Conservation (phyloP, 2,113 vertebrate genomes). For the Oncorhynchus tshawytscha region DNA sequence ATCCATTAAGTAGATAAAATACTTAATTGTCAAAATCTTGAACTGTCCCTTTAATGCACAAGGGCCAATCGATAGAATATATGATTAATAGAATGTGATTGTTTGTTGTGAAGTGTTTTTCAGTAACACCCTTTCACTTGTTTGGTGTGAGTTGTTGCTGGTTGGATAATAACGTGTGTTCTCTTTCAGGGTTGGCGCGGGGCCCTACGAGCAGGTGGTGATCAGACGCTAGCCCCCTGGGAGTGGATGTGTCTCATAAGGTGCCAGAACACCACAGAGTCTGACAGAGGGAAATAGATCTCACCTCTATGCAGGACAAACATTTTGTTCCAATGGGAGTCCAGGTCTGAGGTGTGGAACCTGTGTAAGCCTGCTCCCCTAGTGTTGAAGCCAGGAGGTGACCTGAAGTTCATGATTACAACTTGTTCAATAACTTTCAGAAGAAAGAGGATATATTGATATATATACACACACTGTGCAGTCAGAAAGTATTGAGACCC, state of each 20-base stretch:
- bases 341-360: constrained; percentile 8
- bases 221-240: constrained; percentile 81
- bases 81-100: background rate
- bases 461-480: no score
- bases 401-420: constrained; percentile 21
- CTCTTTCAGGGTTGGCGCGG: constrained; percentile 80
- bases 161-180: constrained; percentile 22
- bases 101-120: background rate
- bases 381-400: constrained; percentile 38
- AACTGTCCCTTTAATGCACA: no score
- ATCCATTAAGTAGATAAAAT: no score
- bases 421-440: background rate
- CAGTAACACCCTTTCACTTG: background rate
- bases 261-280: background rate
- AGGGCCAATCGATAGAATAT: no score
- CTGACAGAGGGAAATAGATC: constrained; percentile 10
- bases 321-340: background rate
- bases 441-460: background rate
- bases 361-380: constrained; percentile 41
- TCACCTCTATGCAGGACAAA: constrained; percentile 7
- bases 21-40: no score
- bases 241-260: constrained; percentile 1
- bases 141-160: background rate
- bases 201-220: constrained; percentile 93
- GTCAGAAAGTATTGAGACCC: no score